Base-by-base conservation (phyloP, 2,113 vertebrate genomes). In the Genyomyrus donnyi region DNA sequence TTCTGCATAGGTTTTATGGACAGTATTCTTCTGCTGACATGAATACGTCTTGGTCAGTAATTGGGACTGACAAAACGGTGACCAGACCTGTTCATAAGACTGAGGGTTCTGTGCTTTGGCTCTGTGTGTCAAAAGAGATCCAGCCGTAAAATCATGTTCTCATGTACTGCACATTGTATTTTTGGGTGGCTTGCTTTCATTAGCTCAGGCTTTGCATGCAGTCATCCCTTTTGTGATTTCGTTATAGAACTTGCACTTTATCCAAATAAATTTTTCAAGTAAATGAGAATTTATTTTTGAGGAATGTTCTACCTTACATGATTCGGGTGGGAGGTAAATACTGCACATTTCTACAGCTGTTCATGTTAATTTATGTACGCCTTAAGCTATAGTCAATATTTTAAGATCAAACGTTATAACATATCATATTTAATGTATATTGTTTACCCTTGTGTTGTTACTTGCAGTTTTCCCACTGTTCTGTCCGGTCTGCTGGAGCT, bases 391-490 rank as follows among this genome's bases (percentile, higher is more conserved):
- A 80, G 35, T 15, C 15, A 19, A 80, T 80, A 80, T 80, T 80
- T 42, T 80, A 42, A 80, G 74, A 39, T 80, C 31, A 80, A 80
- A 80, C 17, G 74, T 42, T 80, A 42, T 19, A 80, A 80, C 74
- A 42, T 74, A 74, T 80, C 31, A 80, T 19, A 80, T 80, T 80
- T 42, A 80, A 80, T 80, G 35, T 80, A 42, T 42, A 42, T 42
- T 80, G 74, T 80, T 80, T 80, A 8, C 74, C 74, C 35, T 56
- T 27, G 17, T 89, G 9, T 90, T 85, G 85, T 91, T 91, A 90
- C 89, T 89, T 92, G 93, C 93, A 93, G 93, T 93, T 93, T 90
- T 70, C 92, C 91, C 90, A 77, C 89, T 91, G 93, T 94, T 94
- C 92, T 92, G 90, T 91, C 92, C 92, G 91, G 89, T 93, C 46